Evolutionary conservation across 2,888 invertebrate species (phyloP).

Genomic region (Sylvicola cinctus): DNA sequence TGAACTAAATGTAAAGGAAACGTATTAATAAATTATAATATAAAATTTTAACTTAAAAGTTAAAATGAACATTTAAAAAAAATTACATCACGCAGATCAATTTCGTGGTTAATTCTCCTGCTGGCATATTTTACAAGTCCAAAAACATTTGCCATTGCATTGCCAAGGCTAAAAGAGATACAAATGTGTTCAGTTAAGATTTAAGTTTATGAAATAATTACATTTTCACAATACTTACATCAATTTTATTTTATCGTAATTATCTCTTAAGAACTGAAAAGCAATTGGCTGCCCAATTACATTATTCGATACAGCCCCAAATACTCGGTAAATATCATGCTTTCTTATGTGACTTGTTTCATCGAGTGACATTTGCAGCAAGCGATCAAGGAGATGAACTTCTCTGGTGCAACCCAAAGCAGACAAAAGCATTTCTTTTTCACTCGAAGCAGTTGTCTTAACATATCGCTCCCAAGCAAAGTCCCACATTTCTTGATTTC

Average conservation of each 20-base stretch:
- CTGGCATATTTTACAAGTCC: constrained; percentile 52
- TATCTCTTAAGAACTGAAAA: constrained; percentile 54
- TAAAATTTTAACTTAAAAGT: constrained; percentile 4
- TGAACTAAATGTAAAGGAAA: constrained; percentile 34
- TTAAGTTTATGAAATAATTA: neutral
- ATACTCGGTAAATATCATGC: constrained; percentile 60
- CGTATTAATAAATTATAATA: too few relatives aligned
- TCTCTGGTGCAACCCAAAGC: constrained; percentile 68
- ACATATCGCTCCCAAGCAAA: constrained; percentile 67
- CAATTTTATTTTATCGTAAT: constrained; percentile 48
- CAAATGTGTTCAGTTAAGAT: neutral
- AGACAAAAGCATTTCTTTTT: constrained; percentile 53
- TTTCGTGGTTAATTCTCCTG: constrained; percentile 48
- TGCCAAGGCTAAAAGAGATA: constrained; percentile 44
- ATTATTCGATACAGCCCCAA: constrained; percentile 53
- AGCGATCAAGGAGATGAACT: constrained; percentile 51
- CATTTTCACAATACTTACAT: constrained; percentile 41
- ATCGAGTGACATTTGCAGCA: constrained; percentile 49
- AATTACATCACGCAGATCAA: constrained; percentile 46
- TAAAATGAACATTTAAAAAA: constrained; percentile 1
- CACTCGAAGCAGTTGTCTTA: constrained; percentile 56
- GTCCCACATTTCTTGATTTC: constrained; percentile 71
- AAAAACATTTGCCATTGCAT: constrained; percentile 44
- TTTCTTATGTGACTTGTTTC: constrained; percentile 59
- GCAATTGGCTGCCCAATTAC: constrained; percentile 63